phyloP scores from a whole-genome alignment of 2,113 vertebrate species.

The Scytalopus superciliaris region DNA sequence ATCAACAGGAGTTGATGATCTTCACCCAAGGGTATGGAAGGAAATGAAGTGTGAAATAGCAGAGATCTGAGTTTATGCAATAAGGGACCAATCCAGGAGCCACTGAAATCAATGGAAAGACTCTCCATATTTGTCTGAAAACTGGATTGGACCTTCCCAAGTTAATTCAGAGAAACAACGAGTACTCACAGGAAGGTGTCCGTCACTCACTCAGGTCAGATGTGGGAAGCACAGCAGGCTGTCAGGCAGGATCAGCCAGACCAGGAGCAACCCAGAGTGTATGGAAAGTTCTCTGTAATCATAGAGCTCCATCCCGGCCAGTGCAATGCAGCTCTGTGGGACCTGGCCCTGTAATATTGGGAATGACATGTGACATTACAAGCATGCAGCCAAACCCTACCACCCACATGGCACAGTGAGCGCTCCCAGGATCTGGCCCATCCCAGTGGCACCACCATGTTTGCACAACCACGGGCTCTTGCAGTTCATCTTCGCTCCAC shows the following conservation, averaged over 20 bases:
- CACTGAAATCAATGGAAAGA: conserved; percentile 15
- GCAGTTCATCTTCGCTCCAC: neutral
- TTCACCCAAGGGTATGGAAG: conserved; percentile 45
- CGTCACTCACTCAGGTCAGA: neutral
- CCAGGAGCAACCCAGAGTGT: neutral
- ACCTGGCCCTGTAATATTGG: neutral
- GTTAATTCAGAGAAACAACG: neutral
- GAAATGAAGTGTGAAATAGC: conserved; percentile 59
- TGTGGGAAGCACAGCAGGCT: neutral
- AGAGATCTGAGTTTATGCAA: conserved; percentile 35
- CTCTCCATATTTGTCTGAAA: neutral
- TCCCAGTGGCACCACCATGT: neutral
- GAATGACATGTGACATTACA: neutral
- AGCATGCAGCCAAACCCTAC: neutral
- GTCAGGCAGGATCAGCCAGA: neutral
- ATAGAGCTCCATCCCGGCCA: neutral
- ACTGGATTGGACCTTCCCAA: neutral
- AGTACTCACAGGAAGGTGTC: neutral
- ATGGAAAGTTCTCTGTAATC: neutral
- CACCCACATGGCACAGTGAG: neutral
- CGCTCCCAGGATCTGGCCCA: neutral
- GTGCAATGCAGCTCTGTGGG: neutral
- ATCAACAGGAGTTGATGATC: conserved; percentile 37
- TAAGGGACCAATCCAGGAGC: neutral
- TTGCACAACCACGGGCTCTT: neutral